Percentiles rank a stretch among this genome's conserved stretches.
phyloP scores from a whole-genome alignment of 2,113 vertebrate species.

The Dolichallabes microphthalmus region DNA sequence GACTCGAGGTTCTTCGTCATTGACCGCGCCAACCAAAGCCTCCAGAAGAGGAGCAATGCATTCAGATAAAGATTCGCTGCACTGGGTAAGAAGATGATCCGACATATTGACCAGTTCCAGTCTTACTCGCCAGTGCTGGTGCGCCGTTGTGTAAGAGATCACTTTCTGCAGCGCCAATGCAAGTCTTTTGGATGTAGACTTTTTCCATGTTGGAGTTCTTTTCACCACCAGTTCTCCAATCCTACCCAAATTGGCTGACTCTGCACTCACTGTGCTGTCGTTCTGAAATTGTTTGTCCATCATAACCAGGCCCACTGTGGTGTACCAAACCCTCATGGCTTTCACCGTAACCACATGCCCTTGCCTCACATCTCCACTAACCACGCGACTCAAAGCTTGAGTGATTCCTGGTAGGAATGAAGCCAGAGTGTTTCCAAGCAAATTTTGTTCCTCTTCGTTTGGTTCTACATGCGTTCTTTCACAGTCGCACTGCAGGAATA shows the following conservation, averaged over 20 bases:
- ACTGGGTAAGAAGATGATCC: constrained; percentile 73
- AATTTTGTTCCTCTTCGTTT: constrained; percentile 56
- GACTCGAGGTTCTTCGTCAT: constrained; percentile 80
- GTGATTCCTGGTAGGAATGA: constrained; percentile 91
- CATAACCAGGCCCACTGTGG: constrained; percentile 77
- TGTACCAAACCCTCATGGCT: constrained; percentile 81
- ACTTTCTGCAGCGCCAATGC: constrained; percentile 78
- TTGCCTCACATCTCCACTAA: constrained; percentile 85
- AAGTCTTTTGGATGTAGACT: constrained; percentile 76
- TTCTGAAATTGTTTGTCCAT: constrained; percentile 78
- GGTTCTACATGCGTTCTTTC: constrained; percentile 64
- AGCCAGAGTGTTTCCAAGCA: constrained; percentile 79
- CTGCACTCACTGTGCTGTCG: constrained; percentile 44
- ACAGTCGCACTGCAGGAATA: constrained; percentile 83
- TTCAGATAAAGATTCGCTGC: constrained; percentile 74
- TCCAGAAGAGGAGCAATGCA: constrained; percentile 79
- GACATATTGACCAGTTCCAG: constrained; percentile 79
- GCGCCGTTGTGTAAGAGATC: constrained; percentile 74
- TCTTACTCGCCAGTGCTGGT: constrained; percentile 89
- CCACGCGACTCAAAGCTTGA: constrained; percentile 73
- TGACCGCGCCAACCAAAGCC: constrained; percentile 82
- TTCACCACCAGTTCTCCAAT: constrained; percentile 77
- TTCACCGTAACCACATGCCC: constrained; percentile 76
- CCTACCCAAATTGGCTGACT: constrained; percentile 59
- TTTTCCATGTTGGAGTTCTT: constrained; percentile 79